phyloP scores from a whole-genome alignment of 92 coral and sea anemone genomes.

The Ricordea florida region DNA sequence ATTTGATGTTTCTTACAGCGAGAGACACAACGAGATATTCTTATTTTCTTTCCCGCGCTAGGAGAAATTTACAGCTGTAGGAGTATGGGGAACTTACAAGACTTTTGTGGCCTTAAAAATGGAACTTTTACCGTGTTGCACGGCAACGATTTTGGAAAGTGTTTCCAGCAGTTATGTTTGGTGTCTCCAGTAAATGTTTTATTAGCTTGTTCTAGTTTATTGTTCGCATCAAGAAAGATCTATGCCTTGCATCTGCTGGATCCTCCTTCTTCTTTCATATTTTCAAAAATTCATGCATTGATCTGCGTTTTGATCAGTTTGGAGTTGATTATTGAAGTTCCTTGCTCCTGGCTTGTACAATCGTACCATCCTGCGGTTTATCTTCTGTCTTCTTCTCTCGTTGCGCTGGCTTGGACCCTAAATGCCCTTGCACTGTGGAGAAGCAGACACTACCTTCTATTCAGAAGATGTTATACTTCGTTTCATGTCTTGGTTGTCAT shows the following conservation, averaged over 20 bases:
- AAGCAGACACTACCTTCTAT: slow-evolving; percentile 45
- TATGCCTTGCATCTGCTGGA: slow-evolving; percentile 15
- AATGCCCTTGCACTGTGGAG: slow-evolving; percentile 72
- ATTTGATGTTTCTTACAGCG: too few species aligned
- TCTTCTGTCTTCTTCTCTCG: slow-evolving; percentile 47
- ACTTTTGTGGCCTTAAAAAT: slow-evolving; percentile 69
- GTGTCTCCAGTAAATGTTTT: slow-evolving; percentile 75
- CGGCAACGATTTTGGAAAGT: slow-evolving; percentile 67
- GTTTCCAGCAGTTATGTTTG: slow-evolving; percentile 75
- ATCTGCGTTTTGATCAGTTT: slow-evolving; percentile 39
- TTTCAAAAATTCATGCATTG: slow-evolving; percentile 53
- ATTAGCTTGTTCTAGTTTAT: slow-evolving; percentile 62
- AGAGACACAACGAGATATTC: neutral
- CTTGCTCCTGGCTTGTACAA: slow-evolving; percentile 35
- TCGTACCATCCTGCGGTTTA: slow-evolving; percentile 60
- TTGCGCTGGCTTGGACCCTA: slow-evolving; percentile 78
- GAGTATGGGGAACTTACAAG: slow-evolving; percentile 57
- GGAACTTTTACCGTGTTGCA: slow-evolving; percentile 55
- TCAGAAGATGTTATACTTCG: slow-evolving; percentile 50
- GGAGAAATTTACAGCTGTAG: too few species aligned
- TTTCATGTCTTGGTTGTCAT: slow-evolving; percentile 38
- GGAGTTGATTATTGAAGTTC: slow-evolving; percentile 54
- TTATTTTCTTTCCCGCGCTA: neutral
- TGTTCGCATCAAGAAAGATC: slow-evolving; percentile 43
- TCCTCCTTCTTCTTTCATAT: slow-evolving; percentile 21